Conservation (phyloP, 2,113 vertebrate genomes). For the Sceloporus undulatus region DNA sequence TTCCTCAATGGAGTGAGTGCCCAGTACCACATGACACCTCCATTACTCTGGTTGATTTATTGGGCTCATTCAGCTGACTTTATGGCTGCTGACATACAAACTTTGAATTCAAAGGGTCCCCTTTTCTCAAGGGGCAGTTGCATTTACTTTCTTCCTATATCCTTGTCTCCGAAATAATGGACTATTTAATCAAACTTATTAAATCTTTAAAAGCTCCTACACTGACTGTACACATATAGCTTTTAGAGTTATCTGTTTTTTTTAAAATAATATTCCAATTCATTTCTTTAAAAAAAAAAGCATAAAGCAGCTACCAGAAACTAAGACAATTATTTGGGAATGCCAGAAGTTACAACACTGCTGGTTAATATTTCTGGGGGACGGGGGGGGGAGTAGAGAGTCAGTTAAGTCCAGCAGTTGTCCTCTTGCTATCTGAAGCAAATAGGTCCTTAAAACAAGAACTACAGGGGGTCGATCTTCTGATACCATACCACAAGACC, state of each 20-base stretch:
- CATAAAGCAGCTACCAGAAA: too few species aligned
- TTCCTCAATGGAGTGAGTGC: not conserved
- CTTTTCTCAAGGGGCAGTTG: not conserved
- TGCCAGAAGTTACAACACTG: not conserved
- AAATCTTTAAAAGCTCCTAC: not conserved
- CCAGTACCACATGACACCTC: not conserved
- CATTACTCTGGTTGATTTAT: conserved; percentile 10
- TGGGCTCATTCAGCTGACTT: not conserved
- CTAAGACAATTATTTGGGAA: not conserved
- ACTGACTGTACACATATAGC: not conserved
- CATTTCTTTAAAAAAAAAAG: too few species aligned
- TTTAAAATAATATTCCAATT: not conserved
- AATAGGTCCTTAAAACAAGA: too few species aligned
- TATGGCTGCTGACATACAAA: not conserved
- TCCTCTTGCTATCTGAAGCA: not conserved
- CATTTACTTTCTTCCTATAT: accelerated
- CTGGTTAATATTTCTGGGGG: not conserved
- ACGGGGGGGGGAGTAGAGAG: not conserved
- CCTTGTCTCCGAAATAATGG: conserved; percentile 26
- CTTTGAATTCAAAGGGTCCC: not conserved
- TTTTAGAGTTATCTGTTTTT: not conserved
- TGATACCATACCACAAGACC: not conserved
- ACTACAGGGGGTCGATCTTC: not conserved
- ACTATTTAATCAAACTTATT: not conserved
- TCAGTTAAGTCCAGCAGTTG: not conserved